Conservation (phyloP, 2,888 invertebrate species). For the Micoletzkya japonica region DNA sequence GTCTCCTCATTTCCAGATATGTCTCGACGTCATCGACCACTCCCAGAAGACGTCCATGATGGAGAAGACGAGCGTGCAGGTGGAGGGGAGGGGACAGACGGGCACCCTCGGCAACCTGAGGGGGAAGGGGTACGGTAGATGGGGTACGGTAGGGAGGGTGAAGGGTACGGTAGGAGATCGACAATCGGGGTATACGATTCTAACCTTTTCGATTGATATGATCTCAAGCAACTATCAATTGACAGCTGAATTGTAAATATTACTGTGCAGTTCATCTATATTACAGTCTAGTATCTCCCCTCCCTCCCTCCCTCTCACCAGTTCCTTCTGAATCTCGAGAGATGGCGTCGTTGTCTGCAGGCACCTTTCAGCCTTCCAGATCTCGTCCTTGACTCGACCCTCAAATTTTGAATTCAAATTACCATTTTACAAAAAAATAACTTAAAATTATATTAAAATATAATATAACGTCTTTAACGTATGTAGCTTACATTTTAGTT, state of each 20-base stretch:
- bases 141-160: not conserved
- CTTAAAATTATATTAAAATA: not conserved
- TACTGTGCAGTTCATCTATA: not conserved
- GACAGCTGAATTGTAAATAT: not conserved
- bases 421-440: not conserved
- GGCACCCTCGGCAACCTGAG: conserved; percentile 14
- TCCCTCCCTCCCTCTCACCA: too few species aligned
- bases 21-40: conserved; percentile 29
- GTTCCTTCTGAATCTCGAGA: conserved; percentile 32
- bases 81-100: conserved; percentile 7
- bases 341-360: conserved; percentile 29
- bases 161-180: not conserved
- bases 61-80: conserved; percentile 15
- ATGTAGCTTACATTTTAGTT: too few species aligned
- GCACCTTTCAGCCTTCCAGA: conserved; percentile 43
- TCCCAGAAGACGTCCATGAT: conserved; percentile 21
- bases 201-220: not conserved
- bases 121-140: not conserved
- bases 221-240: not conserved
- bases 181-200: not conserved
- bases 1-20: conserved; percentile 37
- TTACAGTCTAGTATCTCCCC: too few species aligned
- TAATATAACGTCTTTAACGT: too few species aligned
- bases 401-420: conserved; percentile 6
- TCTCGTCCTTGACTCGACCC: conserved; percentile 34